Evolutionary conservation across 2,888 invertebrate genomes (phyloP), one percentile per base, ranked within the genome.

Genomic region (Coelinius sp.): DNA sequence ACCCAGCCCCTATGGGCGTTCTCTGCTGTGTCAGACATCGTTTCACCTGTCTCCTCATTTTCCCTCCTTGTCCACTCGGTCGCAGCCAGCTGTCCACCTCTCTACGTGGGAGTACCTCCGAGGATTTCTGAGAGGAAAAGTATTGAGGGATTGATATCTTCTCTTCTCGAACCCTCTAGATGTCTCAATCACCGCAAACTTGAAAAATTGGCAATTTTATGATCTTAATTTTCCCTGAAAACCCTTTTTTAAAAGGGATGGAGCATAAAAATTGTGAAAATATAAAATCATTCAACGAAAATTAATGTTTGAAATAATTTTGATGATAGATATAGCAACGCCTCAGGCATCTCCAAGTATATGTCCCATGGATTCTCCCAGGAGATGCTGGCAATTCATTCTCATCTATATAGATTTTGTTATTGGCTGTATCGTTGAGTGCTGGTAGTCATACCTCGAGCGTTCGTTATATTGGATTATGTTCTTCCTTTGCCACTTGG

Each of bases 11-110:
- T 14, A 56, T 25, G 25, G 56, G 56, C 56, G 56, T 27, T 56
- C 56, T 12, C 12, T 56, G 56, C 56, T 56, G 56, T 25, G 56
- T 56, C 56, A 56, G 56, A 56, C 56, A 56, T 56, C 56, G 27
- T 56, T 56, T 27, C 27, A 56, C 56, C 25, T 56, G 56, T 56
- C 56, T 56, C 27, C 25, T 25, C 27, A 56, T 27, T 56, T 12
- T n/a, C 27, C 27, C 10, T 25, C 56, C 14, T 56, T 56, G n/a
- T 56, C 27, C 17, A 56, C 56, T 56, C 20, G 52, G 52, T 7
- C 12, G 22, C 12, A 24, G 20, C 20, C 22, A 52, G 22, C 52
- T 35, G 35, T 35, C 35, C 3, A 5, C 52, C 12, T 22, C 52
- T 52, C 41, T n/a, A n/a, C 41, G 41, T 14, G 14, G 12, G 20